Evolutionary conservation across 2,888 invertebrate species (phyloP).

Genomic region (Acrobasis consociella): DNA sequence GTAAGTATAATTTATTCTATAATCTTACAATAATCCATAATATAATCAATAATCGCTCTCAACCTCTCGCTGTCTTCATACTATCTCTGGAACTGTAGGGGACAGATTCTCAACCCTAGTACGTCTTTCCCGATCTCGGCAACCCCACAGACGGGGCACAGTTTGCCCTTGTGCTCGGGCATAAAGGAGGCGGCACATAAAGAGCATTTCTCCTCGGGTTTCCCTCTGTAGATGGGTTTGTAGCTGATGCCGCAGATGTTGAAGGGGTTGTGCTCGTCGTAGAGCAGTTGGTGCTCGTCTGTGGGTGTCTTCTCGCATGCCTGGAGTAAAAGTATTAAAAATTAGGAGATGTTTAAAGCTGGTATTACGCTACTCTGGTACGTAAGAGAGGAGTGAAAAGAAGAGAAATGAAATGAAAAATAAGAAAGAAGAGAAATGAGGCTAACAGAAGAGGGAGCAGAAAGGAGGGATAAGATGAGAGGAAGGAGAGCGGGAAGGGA

Average conservation of each 20-base stretch:
- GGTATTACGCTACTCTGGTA: too few relatives aligned
- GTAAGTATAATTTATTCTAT: constrained; percentile 28
- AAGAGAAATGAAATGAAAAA: too few relatives aligned
- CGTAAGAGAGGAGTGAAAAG: too few relatives aligned
- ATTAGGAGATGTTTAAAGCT: too few relatives aligned
- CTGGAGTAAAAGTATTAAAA: constrained; percentile 27
- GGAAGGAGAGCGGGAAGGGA: too few relatives aligned
- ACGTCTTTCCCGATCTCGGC: constrained; percentile 96
- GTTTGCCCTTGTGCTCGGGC: constrained; percentile 92
- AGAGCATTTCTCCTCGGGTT: constrained; percentile 96
- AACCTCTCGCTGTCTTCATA: neutral
- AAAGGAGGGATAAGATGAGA: too few relatives aligned
- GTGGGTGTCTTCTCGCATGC: constrained; percentile 95
- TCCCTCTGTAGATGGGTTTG: constrained; percentile 97
- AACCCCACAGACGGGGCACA: constrained; percentile 94
- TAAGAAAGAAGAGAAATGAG: too few relatives aligned
- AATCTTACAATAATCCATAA: constrained; percentile 40
- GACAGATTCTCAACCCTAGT: constrained; percentile 93
- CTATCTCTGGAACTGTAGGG: constrained; percentile 75
- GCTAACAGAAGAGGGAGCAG: too few relatives aligned
- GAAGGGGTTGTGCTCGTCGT: constrained; percentile 99
- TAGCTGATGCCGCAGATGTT: constrained; percentile 95
- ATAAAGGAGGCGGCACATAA: constrained; percentile 94
- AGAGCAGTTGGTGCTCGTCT: constrained; percentile 94
- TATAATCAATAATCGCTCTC: constrained; percentile 26